These are phyloP conservation scores for Cephalopterus ornatus DNA, from an alignment of 2,113 vertebrate genomes.

Conservation along the genomic window DNA sequence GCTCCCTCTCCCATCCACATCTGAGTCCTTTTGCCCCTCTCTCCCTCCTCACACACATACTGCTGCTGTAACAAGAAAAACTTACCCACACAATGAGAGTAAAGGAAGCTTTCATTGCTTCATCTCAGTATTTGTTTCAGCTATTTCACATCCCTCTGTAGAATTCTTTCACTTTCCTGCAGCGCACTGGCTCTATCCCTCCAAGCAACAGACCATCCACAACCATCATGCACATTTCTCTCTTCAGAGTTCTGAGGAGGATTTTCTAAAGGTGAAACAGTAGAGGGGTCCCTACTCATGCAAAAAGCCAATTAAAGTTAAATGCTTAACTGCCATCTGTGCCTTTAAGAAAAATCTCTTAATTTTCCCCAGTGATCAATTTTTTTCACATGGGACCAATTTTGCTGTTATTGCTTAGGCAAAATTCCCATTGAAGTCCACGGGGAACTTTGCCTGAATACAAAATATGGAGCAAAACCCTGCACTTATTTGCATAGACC, in stretches of 20 bases:
- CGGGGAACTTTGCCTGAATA: constrained; percentile 28
- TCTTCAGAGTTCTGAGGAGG: neutral
- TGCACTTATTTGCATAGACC: constrained; percentile 11
- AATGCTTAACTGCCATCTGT: constrained; percentile 53
- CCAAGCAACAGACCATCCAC: neutral
- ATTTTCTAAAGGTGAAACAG: constrained; percentile 19
- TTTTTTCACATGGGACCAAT: constrained; percentile 55
- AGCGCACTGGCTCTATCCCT: neutral
- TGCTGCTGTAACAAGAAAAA: neutral
- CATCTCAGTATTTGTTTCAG: neutral
- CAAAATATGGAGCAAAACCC: constrained; percentile 6
- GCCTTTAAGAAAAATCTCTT: constrained; percentile 54
- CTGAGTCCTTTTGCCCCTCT: neutral
- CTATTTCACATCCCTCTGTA: neutral
- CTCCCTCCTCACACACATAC: neutral
- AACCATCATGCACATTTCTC: fast-evolving
- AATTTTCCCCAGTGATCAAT: constrained; percentile 41
- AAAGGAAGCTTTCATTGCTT: neutral
- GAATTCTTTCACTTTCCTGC: neutral
- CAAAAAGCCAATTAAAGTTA: constrained; percentile 55
- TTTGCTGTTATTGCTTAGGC: constrained; percentile 55
- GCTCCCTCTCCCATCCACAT: neutral
- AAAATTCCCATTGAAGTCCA: constrained; percentile 55
- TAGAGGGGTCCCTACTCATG: constrained; percentile 28
- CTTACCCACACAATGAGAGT: neutral